Evolutionary conservation across 2,113 vertebrate species (phyloP).

Genomic region (Lamprotornis superbus): DNA sequence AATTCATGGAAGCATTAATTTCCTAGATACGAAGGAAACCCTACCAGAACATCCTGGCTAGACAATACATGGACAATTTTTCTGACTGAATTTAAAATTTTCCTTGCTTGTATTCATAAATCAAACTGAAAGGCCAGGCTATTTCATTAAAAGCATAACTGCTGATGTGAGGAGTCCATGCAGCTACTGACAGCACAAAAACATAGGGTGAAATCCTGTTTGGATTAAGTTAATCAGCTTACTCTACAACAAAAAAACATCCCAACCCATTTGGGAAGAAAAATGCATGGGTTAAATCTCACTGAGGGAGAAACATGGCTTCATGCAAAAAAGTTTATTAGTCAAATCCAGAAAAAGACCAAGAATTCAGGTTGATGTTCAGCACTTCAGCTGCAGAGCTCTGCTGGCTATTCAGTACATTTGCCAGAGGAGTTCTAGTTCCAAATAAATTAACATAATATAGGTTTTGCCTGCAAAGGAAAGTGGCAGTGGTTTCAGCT

Average conservation of each 20-base stretch:
- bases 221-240: not conserved
- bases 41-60: not conserved
- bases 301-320: not conserved
- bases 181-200: not conserved
- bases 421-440: not conserved
- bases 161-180: not conserved
- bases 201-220: not conserved
- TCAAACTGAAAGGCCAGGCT: not conserved
- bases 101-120: not conserved
- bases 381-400: not conserved
- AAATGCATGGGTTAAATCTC: not conserved
- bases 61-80: not conserved
- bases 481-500: not conserved
- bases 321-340: not conserved
- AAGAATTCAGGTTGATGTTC: not conserved
- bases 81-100: not conserved
- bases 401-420: not conserved
- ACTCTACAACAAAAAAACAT: not conserved
- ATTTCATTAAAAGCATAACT: not conserved
- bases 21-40: not conserved
- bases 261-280: not conserved
- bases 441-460: not conserved
- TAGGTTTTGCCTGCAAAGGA: not conserved
- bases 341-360: not conserved
- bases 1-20: not conserved